A percentile compares a stretch with the other conserved stretches of the same genome.
Conservation (phyloP, 2,888 invertebrate genomes). For the Pandemis cinnamomeana region DNA sequence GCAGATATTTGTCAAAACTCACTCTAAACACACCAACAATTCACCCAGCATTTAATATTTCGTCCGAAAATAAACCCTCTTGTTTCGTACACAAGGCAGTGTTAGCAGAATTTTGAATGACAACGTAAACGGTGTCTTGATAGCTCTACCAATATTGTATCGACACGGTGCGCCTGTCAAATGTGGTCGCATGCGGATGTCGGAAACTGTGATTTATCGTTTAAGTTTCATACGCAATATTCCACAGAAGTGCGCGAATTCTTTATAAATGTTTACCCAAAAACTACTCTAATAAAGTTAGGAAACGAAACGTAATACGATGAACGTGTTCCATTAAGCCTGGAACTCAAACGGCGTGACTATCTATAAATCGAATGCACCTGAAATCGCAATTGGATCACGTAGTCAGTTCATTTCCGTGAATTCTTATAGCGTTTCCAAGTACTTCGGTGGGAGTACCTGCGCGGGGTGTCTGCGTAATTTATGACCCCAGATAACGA, state of each 20-base stretch:
- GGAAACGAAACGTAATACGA: background rate
- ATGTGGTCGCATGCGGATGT: conserved; percentile 64
- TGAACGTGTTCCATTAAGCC: conserved; percentile 14
- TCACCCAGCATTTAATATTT: conserved; percentile 43
- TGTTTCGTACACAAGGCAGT: background rate
- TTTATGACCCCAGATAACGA: conserved; percentile 83
- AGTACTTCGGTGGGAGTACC: conserved; percentile 69
- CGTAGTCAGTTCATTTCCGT: conserved; percentile 82
- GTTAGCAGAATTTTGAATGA: conserved; percentile 8
- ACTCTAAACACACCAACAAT: conserved; percentile 57
- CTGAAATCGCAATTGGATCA: conserved; percentile 83
- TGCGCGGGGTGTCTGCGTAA: conserved; percentile 80
- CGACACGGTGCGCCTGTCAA: conserved; percentile 74
- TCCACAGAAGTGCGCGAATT: conserved; percentile 9
- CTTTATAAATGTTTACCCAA: background rate
- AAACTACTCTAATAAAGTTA: background rate
- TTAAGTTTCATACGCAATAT: conserved; percentile 66
- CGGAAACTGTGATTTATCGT: conserved; percentile 72
- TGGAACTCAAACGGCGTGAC: conserved; percentile 26
- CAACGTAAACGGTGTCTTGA: conserved; percentile 47
- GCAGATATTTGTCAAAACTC: conserved; percentile 83
- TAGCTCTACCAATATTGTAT: conserved; percentile 66
- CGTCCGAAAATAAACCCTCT: conserved; percentile 53
- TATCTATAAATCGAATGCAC: conserved; percentile 72
- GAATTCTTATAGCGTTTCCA: conserved; percentile 71